Conservation (phyloP, 1,140 invertebrate genomes). For the Brachionus asplanchnoidis region DNA sequence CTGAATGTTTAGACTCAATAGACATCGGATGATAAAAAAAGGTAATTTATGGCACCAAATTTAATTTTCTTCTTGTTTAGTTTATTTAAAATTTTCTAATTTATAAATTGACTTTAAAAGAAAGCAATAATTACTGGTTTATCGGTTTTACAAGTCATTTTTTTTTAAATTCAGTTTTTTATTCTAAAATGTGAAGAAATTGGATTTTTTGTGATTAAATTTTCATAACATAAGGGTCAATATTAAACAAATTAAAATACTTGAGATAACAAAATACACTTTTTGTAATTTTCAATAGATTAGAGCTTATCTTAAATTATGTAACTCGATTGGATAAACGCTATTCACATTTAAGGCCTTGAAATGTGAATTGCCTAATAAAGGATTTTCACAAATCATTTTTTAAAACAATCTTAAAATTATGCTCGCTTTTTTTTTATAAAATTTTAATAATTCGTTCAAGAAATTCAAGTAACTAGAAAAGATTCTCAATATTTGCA, state of each 20-base stretch:
- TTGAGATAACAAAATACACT: neutral
- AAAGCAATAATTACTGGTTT: too few species aligned
- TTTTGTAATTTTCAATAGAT: neutral
- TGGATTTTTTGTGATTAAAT: neutral
- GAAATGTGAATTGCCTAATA: neutral
- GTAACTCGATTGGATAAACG: neutral
- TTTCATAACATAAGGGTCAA: neutral
- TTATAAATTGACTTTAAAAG: too few species aligned
- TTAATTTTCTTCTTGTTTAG: too few species aligned
- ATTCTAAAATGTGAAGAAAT: neutral
- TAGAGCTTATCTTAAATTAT: neutral
- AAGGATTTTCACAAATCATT: neutral
- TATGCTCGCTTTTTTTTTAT: neutral
- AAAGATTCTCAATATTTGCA: constrained; percentile 22
- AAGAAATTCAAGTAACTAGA: neutral
- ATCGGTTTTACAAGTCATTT: neutral
- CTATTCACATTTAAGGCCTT: neutral
- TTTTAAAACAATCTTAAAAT: neutral
- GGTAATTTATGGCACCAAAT: too few species aligned
- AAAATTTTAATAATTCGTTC: neutral
- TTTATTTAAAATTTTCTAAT: too few species aligned
- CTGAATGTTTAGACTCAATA: too few species aligned
- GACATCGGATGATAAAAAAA: too few species aligned
- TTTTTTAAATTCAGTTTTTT: neutral
- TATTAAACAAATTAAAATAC: neutral